Percentiles rank a stretch among this genome's conserved stretches.
Conservation (phyloP, 2,797 vertebrate species). For the Chaunax sp. region DNA sequence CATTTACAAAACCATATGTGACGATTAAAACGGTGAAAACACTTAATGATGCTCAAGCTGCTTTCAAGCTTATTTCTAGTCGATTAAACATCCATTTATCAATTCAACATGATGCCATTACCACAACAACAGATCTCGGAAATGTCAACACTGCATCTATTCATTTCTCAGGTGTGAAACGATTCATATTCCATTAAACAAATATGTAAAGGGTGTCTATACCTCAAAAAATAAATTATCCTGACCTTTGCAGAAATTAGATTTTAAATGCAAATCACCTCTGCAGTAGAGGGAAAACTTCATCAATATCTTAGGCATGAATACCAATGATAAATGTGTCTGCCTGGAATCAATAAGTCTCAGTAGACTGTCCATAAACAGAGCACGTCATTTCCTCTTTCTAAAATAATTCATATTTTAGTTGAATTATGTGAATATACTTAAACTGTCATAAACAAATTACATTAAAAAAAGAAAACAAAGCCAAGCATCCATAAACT, state of each 20-base stretch:
- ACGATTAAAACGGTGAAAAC: slow-evolving; percentile 73
- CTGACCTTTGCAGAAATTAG: slow-evolving; percentile 84
- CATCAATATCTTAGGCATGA: slow-evolving; percentile 80
- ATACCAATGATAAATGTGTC: slow-evolving; percentile 75
- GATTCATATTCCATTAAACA: slow-evolving; percentile 82
- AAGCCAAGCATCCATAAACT: slow-evolving; percentile 6
- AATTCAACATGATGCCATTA: slow-evolving; percentile 77
- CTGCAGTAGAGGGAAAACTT: slow-evolving; percentile 58
- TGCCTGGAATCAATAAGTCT: slow-evolving; percentile 74
- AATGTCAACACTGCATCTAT: slow-evolving; percentile 81
- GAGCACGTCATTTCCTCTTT: not conserved
- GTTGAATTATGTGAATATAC: not conserved
- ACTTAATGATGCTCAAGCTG: slow-evolving; percentile 73
- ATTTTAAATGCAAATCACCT: slow-evolving; percentile 83
- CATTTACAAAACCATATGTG: slow-evolving; percentile 65
- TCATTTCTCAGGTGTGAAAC: slow-evolving; percentile 82
- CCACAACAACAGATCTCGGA: slow-evolving; percentile 74
- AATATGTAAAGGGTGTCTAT: slow-evolving; percentile 78
- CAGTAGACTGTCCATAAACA: slow-evolving; percentile 28
- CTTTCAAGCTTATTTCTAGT: slow-evolving; percentile 77
- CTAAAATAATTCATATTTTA: slow-evolving; percentile 1
- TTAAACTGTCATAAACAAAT: slow-evolving; percentile 12
- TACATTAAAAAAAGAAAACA: not conserved
- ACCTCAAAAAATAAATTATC: slow-evolving; percentile 81
- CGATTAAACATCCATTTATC: slow-evolving; percentile 80